Conservation (phyloP, 2,888 invertebrate species). For the Carabus problematicus region DNA sequence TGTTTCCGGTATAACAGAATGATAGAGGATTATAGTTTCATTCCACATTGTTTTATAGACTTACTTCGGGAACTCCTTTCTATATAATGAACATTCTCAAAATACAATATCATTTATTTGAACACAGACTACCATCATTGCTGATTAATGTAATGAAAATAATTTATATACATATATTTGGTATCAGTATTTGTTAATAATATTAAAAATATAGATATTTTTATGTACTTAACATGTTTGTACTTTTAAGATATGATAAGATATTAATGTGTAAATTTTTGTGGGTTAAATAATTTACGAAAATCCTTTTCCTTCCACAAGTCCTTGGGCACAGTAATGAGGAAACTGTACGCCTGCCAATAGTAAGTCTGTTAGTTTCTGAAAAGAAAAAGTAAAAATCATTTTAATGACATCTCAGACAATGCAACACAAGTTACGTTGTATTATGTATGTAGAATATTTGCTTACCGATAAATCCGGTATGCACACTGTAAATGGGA, state of each 20-base stretch:
- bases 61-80: no score
- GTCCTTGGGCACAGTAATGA: slow-evolving; percentile 34
- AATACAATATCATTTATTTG: no score
- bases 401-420: slow-evolving; percentile 19
- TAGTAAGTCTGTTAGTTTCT: slow-evolving; percentile 45
- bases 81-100: no score
- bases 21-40: no score
- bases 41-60: no score
- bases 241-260: slow-evolving; percentile 9
- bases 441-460: slow-evolving; percentile 4
- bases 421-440: slow-evolving; percentile 6
- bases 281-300: slow-evolving; percentile 26
- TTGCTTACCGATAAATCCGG: slow-evolving; percentile 70
- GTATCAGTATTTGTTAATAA: no score
- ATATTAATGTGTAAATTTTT: slow-evolving; percentile 22
- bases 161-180: slow-evolving; percentile 8
- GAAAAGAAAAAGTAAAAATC: slow-evolving; percentile 46
- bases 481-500: slow-evolving; percentile 74
- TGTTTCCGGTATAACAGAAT: no score
- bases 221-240: background rate
- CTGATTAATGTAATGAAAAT: background rate
- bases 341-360: slow-evolving; percentile 43
- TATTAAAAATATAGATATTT: no score
- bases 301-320: slow-evolving; percentile 35
- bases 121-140: no score